Conservation (phyloP, 2,113 vertebrate species). For the Pterocles orientalis region DNA sequence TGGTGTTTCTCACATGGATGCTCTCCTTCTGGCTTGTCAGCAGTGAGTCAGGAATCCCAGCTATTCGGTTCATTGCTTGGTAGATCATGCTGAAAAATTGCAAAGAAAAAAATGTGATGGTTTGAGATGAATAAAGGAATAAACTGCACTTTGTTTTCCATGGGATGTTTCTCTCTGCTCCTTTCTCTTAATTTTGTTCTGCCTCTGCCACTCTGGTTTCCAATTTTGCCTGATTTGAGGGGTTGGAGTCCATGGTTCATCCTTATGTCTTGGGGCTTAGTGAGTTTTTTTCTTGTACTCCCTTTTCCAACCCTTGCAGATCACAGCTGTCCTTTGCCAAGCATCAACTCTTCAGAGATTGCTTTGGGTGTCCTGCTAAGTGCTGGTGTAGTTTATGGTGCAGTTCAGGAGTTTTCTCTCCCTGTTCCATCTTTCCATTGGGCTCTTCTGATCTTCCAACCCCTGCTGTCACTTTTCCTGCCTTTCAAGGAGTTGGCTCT, state of each 20-base stretch:
- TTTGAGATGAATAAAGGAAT: background rate
- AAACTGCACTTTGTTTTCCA: background rate
- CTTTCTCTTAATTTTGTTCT: background rate
- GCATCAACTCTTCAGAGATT: background rate
- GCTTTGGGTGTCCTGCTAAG: background rate
- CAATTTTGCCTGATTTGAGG: background rate
- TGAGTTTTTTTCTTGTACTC: background rate
- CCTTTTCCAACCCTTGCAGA: background rate
- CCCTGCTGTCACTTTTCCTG: background rate
- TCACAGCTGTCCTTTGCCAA: background rate
- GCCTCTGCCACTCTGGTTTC: background rate
- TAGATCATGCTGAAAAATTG: slow-evolving; percentile 7
- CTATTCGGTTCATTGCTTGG: background rate
- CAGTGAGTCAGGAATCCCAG: slow-evolving; percentile 40
- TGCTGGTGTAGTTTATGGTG: background rate
- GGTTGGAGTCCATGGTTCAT: background rate
- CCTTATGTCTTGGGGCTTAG: background rate
- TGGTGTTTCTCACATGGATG: background rate
- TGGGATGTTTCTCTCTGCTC: background rate
- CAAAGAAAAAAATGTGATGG: background rate
- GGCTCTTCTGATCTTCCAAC: background rate
- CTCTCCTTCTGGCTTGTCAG: background rate
- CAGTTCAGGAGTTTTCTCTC: background rate
- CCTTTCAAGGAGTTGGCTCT: background rate
- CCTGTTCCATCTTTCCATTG: background rate